Conservation (phyloP, 2,888 invertebrate species). For the Hipparchia sbordonii region DNA sequence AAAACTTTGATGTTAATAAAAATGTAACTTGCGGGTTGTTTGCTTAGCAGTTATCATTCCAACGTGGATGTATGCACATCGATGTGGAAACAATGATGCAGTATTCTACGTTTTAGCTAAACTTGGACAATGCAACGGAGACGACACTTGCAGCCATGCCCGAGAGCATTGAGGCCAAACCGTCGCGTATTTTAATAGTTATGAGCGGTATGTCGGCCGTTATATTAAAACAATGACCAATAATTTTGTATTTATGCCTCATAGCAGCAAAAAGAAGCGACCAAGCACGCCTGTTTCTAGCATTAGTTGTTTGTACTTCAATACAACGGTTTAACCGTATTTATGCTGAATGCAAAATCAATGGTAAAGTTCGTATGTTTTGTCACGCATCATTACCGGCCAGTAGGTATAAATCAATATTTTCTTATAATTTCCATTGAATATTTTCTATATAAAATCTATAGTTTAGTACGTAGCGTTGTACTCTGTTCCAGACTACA, state of each 20-base stretch:
- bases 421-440: slow-evolving; percentile 6
- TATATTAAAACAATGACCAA: slow-evolving; percentile 78
- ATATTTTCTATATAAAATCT: neutral
- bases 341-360: slow-evolving; percentile 26
- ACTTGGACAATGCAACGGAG: slow-evolving; percentile 47
- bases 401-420: slow-evolving; percentile 19
- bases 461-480: neutral
- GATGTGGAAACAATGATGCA: slow-evolving; percentile 40
- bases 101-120: slow-evolving; percentile 38
- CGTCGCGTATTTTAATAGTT: slow-evolving; percentile 68
- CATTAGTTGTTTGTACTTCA: slow-evolving; percentile 51
- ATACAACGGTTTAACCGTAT: slow-evolving; percentile 37
- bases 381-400: slow-evolving; percentile 27
- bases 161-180: slow-evolving; percentile 61
- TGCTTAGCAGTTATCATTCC: slow-evolving; percentile 29
- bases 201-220: slow-evolving; percentile 57
- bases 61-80: slow-evolving; percentile 30
- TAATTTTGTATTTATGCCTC: slow-evolving; percentile 73
- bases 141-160: slow-evolving; percentile 48
- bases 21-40: neutral
- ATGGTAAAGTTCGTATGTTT: slow-evolving; percentile 16
- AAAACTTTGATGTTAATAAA: neutral
- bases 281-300: slow-evolving; percentile 24
- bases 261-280: slow-evolving; percentile 49
- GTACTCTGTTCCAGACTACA: neutral